Conservation (phyloP, 1,140 invertebrate species). For the Zaprionus ornatus region DNA sequence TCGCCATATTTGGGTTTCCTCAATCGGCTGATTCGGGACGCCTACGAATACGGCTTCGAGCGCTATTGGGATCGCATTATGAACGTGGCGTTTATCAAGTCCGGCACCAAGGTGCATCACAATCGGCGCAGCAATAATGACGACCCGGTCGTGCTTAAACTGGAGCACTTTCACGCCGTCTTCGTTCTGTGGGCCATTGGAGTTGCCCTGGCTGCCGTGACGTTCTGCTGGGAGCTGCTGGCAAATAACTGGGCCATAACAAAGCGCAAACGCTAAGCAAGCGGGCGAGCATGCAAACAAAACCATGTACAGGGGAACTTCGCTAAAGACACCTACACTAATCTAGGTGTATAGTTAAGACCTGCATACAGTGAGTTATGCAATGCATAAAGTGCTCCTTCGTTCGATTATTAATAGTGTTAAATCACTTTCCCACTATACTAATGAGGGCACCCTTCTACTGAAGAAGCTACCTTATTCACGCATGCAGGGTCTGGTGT, state of each 20-base stretch:
- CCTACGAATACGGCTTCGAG: conserved; percentile 71
- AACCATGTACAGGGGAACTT: neutral
- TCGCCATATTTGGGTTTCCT: conserved; percentile 78
- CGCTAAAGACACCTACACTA: neutral
- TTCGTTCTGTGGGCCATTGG: conserved; percentile 69
- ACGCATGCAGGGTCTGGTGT: too few species aligned
- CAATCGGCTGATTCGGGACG: conserved; percentile 60
- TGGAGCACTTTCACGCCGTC: conserved; percentile 72
- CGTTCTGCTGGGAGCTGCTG: conserved; percentile 60
- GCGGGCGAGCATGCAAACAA: conserved; percentile 58
- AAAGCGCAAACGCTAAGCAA: conserved; percentile 50
- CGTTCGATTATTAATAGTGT: too few species aligned
- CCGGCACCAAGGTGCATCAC: conserved; percentile 50
- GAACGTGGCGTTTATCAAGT: conserved; percentile 67
- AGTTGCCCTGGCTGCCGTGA: conserved; percentile 41
- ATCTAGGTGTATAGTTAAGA: too few species aligned
- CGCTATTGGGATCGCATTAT: conserved; percentile 74
- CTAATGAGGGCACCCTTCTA: too few species aligned
- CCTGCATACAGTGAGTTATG: too few species aligned
- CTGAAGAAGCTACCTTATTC: too few species aligned
- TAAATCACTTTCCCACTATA: too few species aligned
- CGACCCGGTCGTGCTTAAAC: conserved; percentile 66
- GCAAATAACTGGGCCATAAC: conserved; percentile 47
- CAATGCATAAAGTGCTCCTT: too few species aligned
- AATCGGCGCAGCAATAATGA: conserved; percentile 47